phyloP scores from a whole-genome alignment of 1,140 invertebrate species.

The Halyomorpha halys region DNA sequence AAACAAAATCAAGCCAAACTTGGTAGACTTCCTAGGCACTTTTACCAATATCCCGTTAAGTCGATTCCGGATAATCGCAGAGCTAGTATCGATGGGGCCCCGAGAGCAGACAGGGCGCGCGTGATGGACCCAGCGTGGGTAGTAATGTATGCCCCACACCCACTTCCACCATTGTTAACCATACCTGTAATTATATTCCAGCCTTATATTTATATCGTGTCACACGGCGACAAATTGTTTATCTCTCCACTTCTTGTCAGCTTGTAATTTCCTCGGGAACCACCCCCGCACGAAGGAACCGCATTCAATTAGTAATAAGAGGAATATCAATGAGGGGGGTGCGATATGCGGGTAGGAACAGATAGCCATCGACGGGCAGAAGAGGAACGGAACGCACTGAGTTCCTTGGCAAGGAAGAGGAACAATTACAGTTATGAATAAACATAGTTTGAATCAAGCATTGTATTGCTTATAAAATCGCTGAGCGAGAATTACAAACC shows the following conservation, averaged over 20 bases:
- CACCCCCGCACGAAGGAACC: slow-evolving; percentile 1
- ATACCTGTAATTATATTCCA: slow-evolving; percentile 11
- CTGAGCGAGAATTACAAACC: too few species aligned
- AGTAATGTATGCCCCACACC: slow-evolving; percentile 13
- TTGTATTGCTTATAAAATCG: too few species aligned
- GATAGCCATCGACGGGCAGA: too few species aligned
- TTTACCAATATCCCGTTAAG: neutral
- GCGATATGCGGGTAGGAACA: too few species aligned
- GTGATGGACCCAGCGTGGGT: slow-evolving; percentile 9
- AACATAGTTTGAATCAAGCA: too few species aligned
- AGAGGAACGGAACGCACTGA: too few species aligned
- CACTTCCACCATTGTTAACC: slow-evolving; percentile 13
- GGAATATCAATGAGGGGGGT: neutral
- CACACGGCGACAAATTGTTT: slow-evolving; percentile 13
- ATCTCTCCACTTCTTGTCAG: slow-evolving; percentile 1
- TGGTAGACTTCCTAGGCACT: too few species aligned
- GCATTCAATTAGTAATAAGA: slow-evolving; percentile 13
- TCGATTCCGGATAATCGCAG: neutral
- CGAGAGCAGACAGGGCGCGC: neutral
- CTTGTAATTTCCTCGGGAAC: neutral
- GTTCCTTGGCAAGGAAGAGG: too few species aligned
- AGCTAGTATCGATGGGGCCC: neutral
- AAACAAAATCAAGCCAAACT: too few species aligned
- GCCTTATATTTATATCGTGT: slow-evolving; percentile 14
- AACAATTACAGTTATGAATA: too few species aligned